phyloP scores from a whole-genome alignment of 2,113 vertebrate genomes.

The Odobenus rosmarus region DNA sequence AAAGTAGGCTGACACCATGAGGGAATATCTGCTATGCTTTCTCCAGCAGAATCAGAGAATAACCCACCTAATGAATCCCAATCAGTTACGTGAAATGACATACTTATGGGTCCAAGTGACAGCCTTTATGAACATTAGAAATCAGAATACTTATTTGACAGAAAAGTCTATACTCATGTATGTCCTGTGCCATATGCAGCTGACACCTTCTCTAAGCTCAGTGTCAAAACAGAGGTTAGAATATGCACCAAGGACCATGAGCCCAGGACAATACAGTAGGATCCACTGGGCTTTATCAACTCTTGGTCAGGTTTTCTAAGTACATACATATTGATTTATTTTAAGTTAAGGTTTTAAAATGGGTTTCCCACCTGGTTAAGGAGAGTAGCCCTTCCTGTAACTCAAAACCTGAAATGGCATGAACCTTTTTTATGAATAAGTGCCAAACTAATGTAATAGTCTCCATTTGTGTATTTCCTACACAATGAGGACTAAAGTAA shows the following conservation, averaged over 20 bases:
- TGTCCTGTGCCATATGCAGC: not conserved
- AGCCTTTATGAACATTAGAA: not conserved
- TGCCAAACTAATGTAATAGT: not conserved
- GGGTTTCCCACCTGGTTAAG: not conserved
- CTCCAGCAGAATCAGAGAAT: not conserved
- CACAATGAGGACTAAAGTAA: constrained; percentile 47
- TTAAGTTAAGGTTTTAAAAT: constrained; percentile 47
- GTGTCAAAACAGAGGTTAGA: not conserved
- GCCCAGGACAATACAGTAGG: not conserved
- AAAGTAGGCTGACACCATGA: not conserved
- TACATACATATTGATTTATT: not conserved
- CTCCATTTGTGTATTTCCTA: not conserved
- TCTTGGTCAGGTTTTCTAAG: constrained; percentile 14
- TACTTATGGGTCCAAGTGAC: not conserved
- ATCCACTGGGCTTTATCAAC: not conserved
- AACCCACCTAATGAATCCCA: not conserved
- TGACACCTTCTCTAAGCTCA: not conserved
- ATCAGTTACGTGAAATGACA: not conserved
- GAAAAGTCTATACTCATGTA: not conserved
- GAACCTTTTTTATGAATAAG: not conserved
- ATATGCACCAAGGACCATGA: not conserved
- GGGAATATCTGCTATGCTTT: not conserved
- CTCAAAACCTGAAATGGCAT: not conserved
- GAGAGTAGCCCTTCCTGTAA: not conserved
- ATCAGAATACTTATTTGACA: not conserved